Base-by-base conservation (phyloP, 2,888 invertebrate species). In the Zaprionus obscuricornis region DNA sequence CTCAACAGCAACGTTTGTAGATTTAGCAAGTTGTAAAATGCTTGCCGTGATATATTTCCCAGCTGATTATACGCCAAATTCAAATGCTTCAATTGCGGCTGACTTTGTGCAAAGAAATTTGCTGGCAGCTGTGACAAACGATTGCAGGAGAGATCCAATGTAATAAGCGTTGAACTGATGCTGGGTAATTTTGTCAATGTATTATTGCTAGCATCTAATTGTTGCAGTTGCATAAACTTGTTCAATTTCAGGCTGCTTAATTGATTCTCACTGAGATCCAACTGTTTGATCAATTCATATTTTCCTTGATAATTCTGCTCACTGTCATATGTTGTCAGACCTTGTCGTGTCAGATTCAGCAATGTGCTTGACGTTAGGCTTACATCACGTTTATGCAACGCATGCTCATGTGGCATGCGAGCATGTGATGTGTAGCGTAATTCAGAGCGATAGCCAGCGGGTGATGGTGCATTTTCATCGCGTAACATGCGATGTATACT, bases 1-100 rank as follows among this genome's bases (percentile, higher is more conserved):
- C 94, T 93, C 52, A 98, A 90, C 75, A 94, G 92, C 37, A 98
- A 91, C 63, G 94, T 94, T 83, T 94, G 93, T 52, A 97, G 90
- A 71, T 93, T 93, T 2, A 92, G 91, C 57, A 97, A 90, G 63
- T 94, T 89, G 92, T 93, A 62, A 95, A 94, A 91, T 93, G 96
- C 59, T 91, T 92, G 69, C 88, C 91, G 47, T 91, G 91, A 58
- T 94, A 90, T 78, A 10, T 92, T 64, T 88, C 91, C 62, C 39
- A 90, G 58, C 2, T 73, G 85, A 66, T 90, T 90, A 63, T 82
- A 73, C 1, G 89, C 88, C 77, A 91, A 66, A 71, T 89, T 90
- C 0, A 90, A 62, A 34, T 88, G 84, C 52, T 85, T 89, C 1
- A 90, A 68, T 42, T 86, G 83, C 11, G 87, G 85, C 85, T 87